These are phyloP conservation scores for Calcarius lapponicus DNA, from an alignment of 2,797 vertebrate genomes.

Conservation along the genomic window DNA sequence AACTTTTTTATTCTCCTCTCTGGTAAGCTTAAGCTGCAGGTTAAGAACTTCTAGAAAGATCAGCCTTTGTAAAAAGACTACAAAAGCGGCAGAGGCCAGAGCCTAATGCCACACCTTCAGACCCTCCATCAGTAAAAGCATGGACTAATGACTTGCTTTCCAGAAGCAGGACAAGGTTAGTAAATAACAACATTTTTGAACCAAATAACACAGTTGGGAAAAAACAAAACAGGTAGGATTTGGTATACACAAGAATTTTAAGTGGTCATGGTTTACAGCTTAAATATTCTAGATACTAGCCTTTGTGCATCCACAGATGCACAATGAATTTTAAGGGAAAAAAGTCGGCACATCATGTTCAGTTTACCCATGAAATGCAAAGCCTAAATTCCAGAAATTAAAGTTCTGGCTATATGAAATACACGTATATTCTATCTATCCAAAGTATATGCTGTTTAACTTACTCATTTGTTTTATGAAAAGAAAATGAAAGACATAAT, in stretches of 20 bases:
- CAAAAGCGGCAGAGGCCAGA: not conserved
- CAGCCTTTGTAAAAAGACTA: not conserved
- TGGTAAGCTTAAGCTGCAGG: not conserved
- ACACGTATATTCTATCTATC: not conserved
- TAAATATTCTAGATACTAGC: not conserved
- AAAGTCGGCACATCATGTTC: not conserved
- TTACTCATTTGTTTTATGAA: slow-evolving; percentile 44
- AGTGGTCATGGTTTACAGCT: not conserved
- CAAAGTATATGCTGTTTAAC: slow-evolving; percentile 56
- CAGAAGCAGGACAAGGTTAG: not conserved
- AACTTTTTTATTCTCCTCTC: not conserved
- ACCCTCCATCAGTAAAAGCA: not conserved
- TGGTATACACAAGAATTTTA: not conserved
- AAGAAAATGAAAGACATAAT: slow-evolving; percentile 48
- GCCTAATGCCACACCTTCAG: not conserved
- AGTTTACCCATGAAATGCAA: not conserved
- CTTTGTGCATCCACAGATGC: not conserved
- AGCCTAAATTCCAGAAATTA: not conserved
- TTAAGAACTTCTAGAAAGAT: not conserved
- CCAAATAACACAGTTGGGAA: not conserved
- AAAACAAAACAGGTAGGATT: not conserved
- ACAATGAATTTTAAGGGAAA: not conserved
- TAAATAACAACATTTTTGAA: not conserved
- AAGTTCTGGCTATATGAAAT: not conserved
- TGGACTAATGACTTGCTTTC: not conserved